phyloP scores from a whole-genome alignment of 2,113 vertebrate genomes.

The Alosa alosa region DNA sequence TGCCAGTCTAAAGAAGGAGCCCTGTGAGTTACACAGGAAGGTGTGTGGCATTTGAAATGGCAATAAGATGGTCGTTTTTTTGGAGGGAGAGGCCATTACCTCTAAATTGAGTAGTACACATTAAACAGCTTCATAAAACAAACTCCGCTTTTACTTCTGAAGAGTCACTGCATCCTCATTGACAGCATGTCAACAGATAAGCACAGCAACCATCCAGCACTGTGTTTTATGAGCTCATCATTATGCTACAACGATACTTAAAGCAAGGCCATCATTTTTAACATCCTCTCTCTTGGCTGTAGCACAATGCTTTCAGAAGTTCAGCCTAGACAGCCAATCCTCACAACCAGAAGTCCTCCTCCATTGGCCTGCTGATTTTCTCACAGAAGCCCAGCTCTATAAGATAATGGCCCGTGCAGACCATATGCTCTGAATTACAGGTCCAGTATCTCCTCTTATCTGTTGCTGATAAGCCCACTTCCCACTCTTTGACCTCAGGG shows the following conservation, averaged over 20 bases:
- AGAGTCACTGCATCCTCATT: neutral
- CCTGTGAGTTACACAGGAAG: neutral
- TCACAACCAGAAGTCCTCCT: neutral
- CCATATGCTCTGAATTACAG: conserved; percentile 62
- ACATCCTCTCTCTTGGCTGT: neutral
- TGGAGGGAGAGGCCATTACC: neutral
- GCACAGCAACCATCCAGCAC: too few species aligned
- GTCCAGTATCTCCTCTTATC: conserved; percentile 63
- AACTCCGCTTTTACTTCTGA: neutral
- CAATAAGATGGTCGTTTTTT: neutral
- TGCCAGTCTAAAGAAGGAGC: neutral
- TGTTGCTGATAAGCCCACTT: conserved; percentile 64
- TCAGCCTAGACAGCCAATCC: neutral
- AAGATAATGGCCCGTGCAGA: conserved; percentile 45
- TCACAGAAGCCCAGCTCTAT: conserved; percentile 36
- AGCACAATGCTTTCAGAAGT: neutral
- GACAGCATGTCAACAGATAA: too few species aligned
- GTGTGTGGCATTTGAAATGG: neutral
- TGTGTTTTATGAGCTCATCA: neutral
- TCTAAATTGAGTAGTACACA: neutral
- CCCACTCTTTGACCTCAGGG: conserved; percentile 57
- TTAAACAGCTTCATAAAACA: too few species aligned
- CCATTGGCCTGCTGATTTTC: neutral
- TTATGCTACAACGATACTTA: neutral
- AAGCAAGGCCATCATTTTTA: neutral